phyloP scores from a whole-genome alignment of 2,888 invertebrate genomes.

The Calameuta idolon region DNA sequence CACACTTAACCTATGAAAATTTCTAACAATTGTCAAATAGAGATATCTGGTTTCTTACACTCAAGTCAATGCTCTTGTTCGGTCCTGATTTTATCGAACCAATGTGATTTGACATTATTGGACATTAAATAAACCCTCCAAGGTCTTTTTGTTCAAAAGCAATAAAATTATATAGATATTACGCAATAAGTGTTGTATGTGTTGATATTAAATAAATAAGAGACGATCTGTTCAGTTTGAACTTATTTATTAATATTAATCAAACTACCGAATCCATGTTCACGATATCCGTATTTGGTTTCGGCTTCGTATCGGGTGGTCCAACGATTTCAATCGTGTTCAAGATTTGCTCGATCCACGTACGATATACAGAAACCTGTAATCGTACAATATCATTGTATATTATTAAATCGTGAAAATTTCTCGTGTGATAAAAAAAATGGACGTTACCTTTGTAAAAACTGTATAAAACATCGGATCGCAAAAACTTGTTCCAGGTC shows the following conservation, averaged over 20 bases:
- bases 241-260: background rate
- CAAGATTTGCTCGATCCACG: constrained; percentile 45
- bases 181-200: background rate
- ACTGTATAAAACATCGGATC: constrained; percentile 66
- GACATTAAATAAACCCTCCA: background rate
- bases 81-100: background rate
- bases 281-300: constrained; percentile 37
- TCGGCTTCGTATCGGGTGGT: constrained; percentile 26
- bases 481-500: constrained; percentile 61
- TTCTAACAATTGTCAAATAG: background rate
- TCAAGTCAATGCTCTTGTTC: background rate
- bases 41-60: background rate
- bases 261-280: background rate
- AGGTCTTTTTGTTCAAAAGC: background rate
- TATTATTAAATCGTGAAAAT: background rate
- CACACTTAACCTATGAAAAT: background rate
- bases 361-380: constrained; percentile 42
- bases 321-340: constrained; percentile 36
- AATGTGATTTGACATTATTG: background rate
- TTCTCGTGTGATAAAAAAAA: background rate
- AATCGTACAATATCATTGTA: constrained; percentile 7
- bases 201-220: background rate
- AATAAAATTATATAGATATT: background rate
- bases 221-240: background rate
- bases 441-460: constrained; percentile 65